Percentiles rank a stretch among this genome's conserved stretches.
Conservation (phyloP, 2,888 invertebrate species). For the Entomobrya multifasciata region DNA sequence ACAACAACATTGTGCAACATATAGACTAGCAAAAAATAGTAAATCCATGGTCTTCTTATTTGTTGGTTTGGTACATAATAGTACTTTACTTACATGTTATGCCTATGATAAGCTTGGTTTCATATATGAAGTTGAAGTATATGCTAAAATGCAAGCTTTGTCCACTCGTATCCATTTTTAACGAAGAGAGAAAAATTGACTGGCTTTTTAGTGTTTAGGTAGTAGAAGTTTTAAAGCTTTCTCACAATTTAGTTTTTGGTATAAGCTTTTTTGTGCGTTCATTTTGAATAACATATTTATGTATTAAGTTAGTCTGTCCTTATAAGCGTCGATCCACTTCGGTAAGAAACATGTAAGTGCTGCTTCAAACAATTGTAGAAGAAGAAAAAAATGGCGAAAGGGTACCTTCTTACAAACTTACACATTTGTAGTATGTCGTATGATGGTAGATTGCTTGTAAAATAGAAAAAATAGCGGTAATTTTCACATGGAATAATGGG, state of each 20-base stretch:
- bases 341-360: slow-evolving; percentile 50
- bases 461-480: slow-evolving; percentile 71
- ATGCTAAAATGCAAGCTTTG: slow-evolving; percentile 23
- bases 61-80: no score
- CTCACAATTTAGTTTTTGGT: no score
- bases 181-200: slow-evolving; percentile 1
- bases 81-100: no score
- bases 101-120: no score
- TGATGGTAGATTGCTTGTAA: slow-evolving; percentile 59
- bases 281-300: background rate
- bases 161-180: slow-evolving; percentile 17
- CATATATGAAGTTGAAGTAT: slow-evolving; percentile 5
- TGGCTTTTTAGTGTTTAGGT: slow-evolving; percentile 14
- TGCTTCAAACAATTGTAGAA: slow-evolving; percentile 51
- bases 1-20: background rate
- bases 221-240: no score
- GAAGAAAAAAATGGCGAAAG: slow-evolving; percentile 76
- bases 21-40: background rate
- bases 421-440: background rate
- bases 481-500: slow-evolving; percentile 74
- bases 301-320: background rate
- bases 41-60: no score
- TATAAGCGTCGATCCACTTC: slow-evolving; percentile 38
- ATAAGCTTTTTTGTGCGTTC: slow-evolving; percentile 47
- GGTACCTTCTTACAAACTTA: slow-evolving; percentile 22